phyloP scores from a whole-genome alignment of 2,113 vertebrate genomes.

The Pseudopipra pipra region DNA sequence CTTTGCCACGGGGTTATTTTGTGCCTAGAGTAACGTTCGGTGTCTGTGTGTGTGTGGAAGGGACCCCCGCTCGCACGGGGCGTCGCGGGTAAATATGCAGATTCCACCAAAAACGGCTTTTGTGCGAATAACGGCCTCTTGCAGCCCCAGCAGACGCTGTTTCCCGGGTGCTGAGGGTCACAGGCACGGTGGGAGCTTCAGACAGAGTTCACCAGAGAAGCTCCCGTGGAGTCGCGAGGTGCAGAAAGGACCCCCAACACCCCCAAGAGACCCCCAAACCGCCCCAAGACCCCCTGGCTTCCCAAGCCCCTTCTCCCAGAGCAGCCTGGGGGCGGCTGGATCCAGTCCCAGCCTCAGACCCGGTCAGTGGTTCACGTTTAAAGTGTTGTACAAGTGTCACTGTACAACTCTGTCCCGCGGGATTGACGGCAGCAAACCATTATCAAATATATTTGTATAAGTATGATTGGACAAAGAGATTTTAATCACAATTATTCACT shows the following conservation, averaged over 20 bases:
- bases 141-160: too few species aligned
- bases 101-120: background rate
- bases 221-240: background rate
- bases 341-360: background rate
- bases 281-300: too few species aligned
- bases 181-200: rapidly evolving
- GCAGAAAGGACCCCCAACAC: background rate
- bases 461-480: too few species aligned
- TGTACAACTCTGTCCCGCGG: background rate
- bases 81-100: background rate
- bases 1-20: rapidly evolving
- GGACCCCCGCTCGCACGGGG: too few species aligned
- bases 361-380: background rate
- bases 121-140: too few species aligned
- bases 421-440: rapidly evolving
- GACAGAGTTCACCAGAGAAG: rapidly evolving
- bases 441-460: too few species aligned
- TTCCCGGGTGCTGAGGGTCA: background rate
- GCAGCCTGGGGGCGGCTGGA: background rate
- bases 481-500: background rate
- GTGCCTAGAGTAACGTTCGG: rapidly evolving
- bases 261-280: too few species aligned
- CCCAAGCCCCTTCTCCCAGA: too few species aligned
- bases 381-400: rapidly evolving
- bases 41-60: too few species aligned